A percentile compares a stretch with the other conserved stretches of the same genome.
Evolutionary conservation across 1,140 invertebrate genomes (phyloP).

Genomic region (Nymphalis io): DNA sequence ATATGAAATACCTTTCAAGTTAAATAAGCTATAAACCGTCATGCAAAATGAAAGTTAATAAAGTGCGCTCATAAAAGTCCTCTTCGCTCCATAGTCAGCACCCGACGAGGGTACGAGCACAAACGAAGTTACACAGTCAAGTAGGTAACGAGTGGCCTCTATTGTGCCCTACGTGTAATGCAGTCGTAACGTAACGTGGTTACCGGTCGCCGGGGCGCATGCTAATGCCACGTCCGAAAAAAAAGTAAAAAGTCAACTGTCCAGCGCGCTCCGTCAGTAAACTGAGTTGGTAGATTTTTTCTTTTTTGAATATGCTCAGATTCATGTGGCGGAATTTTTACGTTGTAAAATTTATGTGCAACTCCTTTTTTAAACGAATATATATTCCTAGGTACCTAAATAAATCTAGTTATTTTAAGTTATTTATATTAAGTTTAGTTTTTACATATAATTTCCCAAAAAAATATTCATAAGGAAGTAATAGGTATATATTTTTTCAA

Average conservation of each 20-base stretch:
- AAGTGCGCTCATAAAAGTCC: slow-evolving; percentile 43
- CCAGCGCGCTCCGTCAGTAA: slow-evolving; percentile 36
- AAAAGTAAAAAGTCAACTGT: slow-evolving; percentile 51
- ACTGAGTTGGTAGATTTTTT: slow-evolving; percentile 33
- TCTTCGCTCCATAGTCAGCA: slow-evolving; percentile 37
- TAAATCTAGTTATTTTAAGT: no score
- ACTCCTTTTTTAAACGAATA: background rate
- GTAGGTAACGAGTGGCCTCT: slow-evolving; percentile 73
- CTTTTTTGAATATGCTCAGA: slow-evolving; percentile 36
- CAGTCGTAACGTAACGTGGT: slow-evolving; percentile 54
- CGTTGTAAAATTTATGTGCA: slow-evolving; percentile 15
- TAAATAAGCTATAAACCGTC: slow-evolving; percentile 9
- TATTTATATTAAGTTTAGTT: no score
- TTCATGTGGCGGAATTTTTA: slow-evolving; percentile 33
- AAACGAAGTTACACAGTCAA: slow-evolving; percentile 79
- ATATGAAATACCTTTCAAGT: slow-evolving; percentile 12
- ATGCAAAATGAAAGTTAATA: slow-evolving; percentile 37
- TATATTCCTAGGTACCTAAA: no score
- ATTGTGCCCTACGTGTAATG: slow-evolving; percentile 54
- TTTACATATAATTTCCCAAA: no score
- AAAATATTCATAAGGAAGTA: no score
- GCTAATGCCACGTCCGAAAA: slow-evolving; percentile 57
- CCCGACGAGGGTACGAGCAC: slow-evolving; percentile 46
- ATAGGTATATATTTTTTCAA: no score
- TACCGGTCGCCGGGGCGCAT: slow-evolving; percentile 58